Evolutionary conservation across 2,888 invertebrate genomes (phyloP).

Genomic region (Hipparchia sbordonii): DNA sequence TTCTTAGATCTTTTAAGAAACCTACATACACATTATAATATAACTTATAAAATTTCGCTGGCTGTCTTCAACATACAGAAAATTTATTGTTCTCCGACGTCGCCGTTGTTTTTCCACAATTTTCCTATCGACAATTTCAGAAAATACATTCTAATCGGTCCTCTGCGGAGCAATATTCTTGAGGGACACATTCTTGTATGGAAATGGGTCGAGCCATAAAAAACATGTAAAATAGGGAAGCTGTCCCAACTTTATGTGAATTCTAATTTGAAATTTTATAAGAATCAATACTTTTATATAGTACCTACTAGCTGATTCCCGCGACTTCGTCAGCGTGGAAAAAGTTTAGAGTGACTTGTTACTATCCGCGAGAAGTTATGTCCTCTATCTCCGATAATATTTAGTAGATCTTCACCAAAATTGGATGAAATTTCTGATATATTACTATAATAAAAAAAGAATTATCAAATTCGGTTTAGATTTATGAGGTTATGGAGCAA

Average conservation of each 20-base stretch:
- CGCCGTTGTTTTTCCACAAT: constrained; percentile 44
- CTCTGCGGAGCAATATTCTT: constrained; percentile 57
- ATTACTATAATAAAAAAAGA: no score
- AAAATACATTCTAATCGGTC: constrained; percentile 54
- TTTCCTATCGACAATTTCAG: constrained; percentile 51
- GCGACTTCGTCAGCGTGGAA: no score
- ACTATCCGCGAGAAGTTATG: no score
- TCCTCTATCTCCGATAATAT: no score
- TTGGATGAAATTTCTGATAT: no score
- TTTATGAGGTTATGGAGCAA: no score
- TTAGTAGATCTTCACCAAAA: no score
- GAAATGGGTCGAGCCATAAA: constrained; percentile 29
- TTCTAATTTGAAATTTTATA: constrained; percentile 12
- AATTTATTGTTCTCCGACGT: constrained; percentile 38
- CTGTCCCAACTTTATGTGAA: neutral
- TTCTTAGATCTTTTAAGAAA: neutral
- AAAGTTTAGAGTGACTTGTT: no score
- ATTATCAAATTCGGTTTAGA: no score
- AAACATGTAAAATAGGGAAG: constrained; percentile 20
- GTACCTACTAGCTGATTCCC: neutral
- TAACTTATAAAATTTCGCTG: neutral
- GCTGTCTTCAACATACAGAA: constrained; percentile 15
- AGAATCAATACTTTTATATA: constrained; percentile 2
- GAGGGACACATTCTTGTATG: constrained; percentile 53
- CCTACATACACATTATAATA: neutral